Percentiles rank a stretch among this genome's conserved stretches.
Evolutionary conservation across 2,797 vertebrate species (phyloP).

Genomic region (Sphaeramia orbicularis): DNA sequence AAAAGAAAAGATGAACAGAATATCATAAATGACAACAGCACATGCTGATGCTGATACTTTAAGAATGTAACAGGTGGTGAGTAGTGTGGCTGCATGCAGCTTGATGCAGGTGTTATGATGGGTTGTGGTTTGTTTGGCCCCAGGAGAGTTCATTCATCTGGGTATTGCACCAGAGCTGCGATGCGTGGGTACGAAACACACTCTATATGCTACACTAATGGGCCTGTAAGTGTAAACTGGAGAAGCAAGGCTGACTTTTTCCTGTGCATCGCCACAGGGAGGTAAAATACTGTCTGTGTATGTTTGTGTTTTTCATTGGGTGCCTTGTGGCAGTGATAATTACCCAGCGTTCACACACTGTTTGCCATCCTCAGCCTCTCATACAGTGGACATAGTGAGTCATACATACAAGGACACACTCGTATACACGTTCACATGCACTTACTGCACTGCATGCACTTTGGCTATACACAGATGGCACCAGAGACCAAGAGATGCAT

Average conservation of each 20-base stretch:
- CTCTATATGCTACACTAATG: conserved; percentile 43
- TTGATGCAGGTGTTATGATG: conserved; percentile 77
- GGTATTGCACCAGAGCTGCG: conserved; percentile 74
- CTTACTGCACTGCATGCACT: conserved; percentile 4
- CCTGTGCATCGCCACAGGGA: conserved; percentile 23
- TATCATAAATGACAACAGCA: too few relatives aligned
- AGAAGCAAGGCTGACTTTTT: conserved; percentile 17
- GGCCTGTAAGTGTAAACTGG: conserved; percentile 32
- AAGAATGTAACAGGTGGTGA: conserved; percentile 79
- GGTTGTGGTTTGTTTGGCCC: conserved; percentile 74
- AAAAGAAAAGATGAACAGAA: too few relatives aligned
- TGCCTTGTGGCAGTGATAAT: conserved; percentile 47
- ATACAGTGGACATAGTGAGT: conserved; percentile 69
- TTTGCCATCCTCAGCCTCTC: conserved; percentile 44
- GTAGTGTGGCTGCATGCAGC: conserved; percentile 36
- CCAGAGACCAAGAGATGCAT: conserved; percentile 7
- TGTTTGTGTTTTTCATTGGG: conserved; percentile 54
- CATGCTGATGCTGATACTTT: conserved; percentile 50
- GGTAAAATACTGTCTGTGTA: conserved; percentile 31
- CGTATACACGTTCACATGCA: conserved; percentile 11
- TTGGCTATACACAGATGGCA: conserved; percentile 43
- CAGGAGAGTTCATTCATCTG: conserved; percentile 59
- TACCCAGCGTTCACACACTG: conserved; percentile 52
- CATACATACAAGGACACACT: conserved; percentile 58
- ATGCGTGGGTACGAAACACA: conserved; percentile 54